phyloP scores from a whole-genome alignment of 2,113 vertebrate species.

The Myodes glareolus region DNA sequence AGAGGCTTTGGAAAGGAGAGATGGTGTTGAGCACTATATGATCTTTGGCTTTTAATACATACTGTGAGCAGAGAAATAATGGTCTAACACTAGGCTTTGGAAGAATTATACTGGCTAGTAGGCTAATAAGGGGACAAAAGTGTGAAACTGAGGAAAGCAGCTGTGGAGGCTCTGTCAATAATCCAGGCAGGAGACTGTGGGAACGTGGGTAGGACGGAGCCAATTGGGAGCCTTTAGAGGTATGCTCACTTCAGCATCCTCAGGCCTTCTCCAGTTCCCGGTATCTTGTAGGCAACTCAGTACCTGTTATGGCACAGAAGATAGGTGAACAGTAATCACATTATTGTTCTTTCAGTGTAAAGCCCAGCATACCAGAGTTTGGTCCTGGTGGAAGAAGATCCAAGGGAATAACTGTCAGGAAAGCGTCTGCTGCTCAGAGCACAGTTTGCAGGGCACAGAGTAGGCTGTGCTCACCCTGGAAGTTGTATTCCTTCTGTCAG shows the following conservation, averaged over 20 bases:
- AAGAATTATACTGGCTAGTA: neutral
- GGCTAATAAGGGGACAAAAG: neutral
- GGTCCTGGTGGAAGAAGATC: neutral
- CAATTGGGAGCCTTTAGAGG: neutral
- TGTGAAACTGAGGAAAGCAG: neutral
- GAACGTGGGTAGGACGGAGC: too few species aligned
- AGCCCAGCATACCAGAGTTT: neutral
- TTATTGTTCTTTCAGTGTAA: neutral
- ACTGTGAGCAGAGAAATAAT: neutral
- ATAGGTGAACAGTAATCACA: neutral
- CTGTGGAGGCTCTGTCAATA: neutral
- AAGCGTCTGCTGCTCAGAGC: neutral
- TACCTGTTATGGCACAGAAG: neutral
- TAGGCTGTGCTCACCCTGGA: accelerated
- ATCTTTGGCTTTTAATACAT: neutral
- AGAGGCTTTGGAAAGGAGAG: neutral
- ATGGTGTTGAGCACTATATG: accelerated
- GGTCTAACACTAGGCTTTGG: neutral
- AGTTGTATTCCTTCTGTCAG: accelerated
- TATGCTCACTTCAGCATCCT: neutral
- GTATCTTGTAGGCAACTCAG: neutral
- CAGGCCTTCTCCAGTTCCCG: neutral
- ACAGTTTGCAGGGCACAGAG: neutral
- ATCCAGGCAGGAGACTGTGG: neutral
- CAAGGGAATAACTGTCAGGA: neutral